Base-by-base conservation (phyloP, 2,113 vertebrate species). In the Ictidomys tridecemlineatus region DNA sequence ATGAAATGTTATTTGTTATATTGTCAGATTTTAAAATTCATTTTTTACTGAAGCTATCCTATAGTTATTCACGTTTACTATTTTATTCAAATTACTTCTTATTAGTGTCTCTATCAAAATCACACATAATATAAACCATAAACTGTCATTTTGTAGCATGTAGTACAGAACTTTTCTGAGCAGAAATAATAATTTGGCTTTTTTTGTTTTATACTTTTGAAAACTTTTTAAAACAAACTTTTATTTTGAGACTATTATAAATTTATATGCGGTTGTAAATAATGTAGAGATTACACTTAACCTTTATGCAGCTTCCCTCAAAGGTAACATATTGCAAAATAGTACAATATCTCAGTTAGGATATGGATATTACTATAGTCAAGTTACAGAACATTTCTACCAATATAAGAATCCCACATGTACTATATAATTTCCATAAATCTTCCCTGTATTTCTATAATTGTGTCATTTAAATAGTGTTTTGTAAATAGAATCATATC, bases 31-130 rank as follows among this genome's bases (percentile, higher is more conserved):
- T 96, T 93, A 70, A 92, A 94, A 39, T 72, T 37, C 11, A 61
- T 91, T 61, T 92, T 98, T 95, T 80, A n/a, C 34, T 92, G 61
- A 89, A 82, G n/a, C 42, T 87, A 3, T 69, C 9, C 28, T 83
- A 20, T 32, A 91, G 30, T 89, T 85, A 48, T 63, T 79, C 58
- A 93, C 5, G 37, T 72, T 96, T 92, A 80, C 22, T 53, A 4
- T 69, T 94, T 78, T 83, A 20, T 82, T 95, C n/a, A 95, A 72
- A 51, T 76, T 32, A 70, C 79, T 85, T 70, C 83, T 73, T 95
- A 65, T 91, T 89, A 39, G 30, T 85, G n/a, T 92, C 28, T 95
- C 48, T 10, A 89, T 92, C 58, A 76, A 87, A 96, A 90, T 14
- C 24, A 91, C 10, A 63, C 17, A 93, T 45, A 87, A 56, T n/a